Conservation (phyloP, 2,113 vertebrate species). For the Pyrgilauda ruficollis region DNA sequence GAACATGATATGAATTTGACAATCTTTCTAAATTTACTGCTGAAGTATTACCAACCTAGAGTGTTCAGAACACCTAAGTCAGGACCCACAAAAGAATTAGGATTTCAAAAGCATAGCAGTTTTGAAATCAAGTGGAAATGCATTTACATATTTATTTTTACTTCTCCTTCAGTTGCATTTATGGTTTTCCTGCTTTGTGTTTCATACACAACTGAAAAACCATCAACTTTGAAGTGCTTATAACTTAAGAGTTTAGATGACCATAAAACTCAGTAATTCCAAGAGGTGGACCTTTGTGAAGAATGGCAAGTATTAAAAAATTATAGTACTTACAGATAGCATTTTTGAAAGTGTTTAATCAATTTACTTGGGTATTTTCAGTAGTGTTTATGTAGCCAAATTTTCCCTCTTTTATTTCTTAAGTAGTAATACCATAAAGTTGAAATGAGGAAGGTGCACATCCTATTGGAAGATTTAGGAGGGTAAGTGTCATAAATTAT, state of each 20-base stretch:
- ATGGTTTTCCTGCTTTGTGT: conserved; percentile 48
- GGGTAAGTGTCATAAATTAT: background rate
- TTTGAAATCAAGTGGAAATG: conserved; percentile 34
- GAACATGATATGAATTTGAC: background rate
- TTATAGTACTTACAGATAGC: background rate
- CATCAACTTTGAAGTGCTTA: background rate
- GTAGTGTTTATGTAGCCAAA: background rate
- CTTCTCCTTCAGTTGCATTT: conserved; percentile 44
- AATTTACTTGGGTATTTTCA: background rate
- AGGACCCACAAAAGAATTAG: background rate
- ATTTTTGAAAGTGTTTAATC: background rate
- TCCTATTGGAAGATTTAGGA: background rate
- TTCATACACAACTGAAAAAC: conserved; percentile 20
- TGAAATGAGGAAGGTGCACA: background rate
- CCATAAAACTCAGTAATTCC: background rate
- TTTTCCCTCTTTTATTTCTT: background rate
- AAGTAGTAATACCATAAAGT: background rate
- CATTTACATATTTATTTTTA: conserved; percentile 6
- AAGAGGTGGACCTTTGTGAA: background rate
- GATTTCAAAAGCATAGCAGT: conserved; percentile 34
- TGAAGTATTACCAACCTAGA: background rate
- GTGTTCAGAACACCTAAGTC: background rate
- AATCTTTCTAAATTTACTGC: background rate
- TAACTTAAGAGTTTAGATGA: background rate
- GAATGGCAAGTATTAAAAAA: background rate